A percentile compares a stretch with the other conserved stretches of the same genome.
Evolutionary conservation across 2,888 invertebrate genomes (phyloP).

Genomic region (Amaurobius ferox): DNA sequence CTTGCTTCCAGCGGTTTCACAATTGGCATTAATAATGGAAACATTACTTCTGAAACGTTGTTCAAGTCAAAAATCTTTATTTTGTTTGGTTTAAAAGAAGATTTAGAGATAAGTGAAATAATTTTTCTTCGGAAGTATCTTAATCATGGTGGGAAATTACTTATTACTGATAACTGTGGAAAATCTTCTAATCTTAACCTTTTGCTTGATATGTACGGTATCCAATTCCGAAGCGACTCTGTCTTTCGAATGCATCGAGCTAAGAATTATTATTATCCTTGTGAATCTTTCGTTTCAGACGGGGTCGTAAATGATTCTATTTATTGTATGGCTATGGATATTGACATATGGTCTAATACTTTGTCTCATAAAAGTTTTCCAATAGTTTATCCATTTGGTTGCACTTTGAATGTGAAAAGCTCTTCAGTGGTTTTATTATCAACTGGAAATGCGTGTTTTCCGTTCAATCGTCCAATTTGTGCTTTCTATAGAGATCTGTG

Average conservation of each 20-base stretch:
- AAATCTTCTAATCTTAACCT: slow-evolving; percentile 93
- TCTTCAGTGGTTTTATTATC: slow-evolving; percentile 93
- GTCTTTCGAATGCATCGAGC: slow-evolving; percentile 92
- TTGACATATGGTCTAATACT: neutral
- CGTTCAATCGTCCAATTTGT: slow-evolving; percentile 90
- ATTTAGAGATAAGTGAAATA: slow-evolving; percentile 26
- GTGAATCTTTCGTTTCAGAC: slow-evolving; percentile 93
- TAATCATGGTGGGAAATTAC: slow-evolving; percentile 88
- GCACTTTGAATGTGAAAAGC: slow-evolving; percentile 92
- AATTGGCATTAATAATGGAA: slow-evolving; percentile 12
- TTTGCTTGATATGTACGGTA: slow-evolving; percentile 95
- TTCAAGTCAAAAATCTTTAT: slow-evolving; percentile 18
- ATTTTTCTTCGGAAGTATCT: slow-evolving; percentile 85
- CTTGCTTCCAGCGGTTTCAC: slow-evolving; percentile 15
- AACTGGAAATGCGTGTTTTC: slow-evolving; percentile 94
- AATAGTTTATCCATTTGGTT: slow-evolving; percentile 89
- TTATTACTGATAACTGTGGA: slow-evolving; percentile 92
- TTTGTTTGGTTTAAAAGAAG: slow-evolving; percentile 5
- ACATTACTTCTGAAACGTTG: neutral
- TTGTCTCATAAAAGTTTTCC: neutral
- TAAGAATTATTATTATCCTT: slow-evolving; percentile 97
- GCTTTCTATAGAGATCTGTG: slow-evolving; percentile 83
- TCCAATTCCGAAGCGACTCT: slow-evolving; percentile 94
- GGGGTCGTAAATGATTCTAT: slow-evolving; percentile 86
- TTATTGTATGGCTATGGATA: slow-evolving; percentile 73